Evolutionary conservation across 2,797 vertebrate species (phyloP), one percentile per base, ranked within the genome.

Genomic region (Etheostoma perlongum): DNA sequence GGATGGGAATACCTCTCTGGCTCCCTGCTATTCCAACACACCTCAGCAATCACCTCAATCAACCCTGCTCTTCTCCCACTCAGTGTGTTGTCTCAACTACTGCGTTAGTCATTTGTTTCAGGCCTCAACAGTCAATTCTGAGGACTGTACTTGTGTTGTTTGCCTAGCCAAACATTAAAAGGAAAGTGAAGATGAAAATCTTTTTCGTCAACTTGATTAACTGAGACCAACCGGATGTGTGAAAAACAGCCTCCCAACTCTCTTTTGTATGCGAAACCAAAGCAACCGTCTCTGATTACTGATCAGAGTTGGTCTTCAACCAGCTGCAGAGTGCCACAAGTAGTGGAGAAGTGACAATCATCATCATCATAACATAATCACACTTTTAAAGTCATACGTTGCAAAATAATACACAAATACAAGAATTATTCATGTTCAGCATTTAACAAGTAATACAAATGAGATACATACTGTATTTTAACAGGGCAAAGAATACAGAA

Each of bases 381-480:
- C 13, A 27, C 4, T 7, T 67, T 51, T 21, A 46, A 12, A 51
- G 18, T 53, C 33, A 2, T 25, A 16, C 30, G 36, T 47, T 61
- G 64, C 2, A 40, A 49, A 1, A 42, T 18, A 27, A 47, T 27
- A 49, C 66, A 67, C 12, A 11, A 19, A 9, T 16, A 67, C 21
- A 54, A 46, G 0, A 13, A 54, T 19, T 0, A 46, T 60, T 2
- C 58, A 78, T 76, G 58, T 63, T 61, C 40, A 76, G 57, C 59
- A 78, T n/a, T 80, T 49, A 11, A 49, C 10, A 59, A 12, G 15
- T 55, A 7, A 55, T 1, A 23, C 27, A 54, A 63, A 64, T 14
- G 4, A 72, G 52, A 8, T 21, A 55, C 16, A 18, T 6, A n/a
- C n/a, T 46, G 16, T 4, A 42, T 61, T 62, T 10, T 4, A 54